Base-by-base conservation (phyloP, 2,888 invertebrate species). In the Drosophila algonquin region DNA sequence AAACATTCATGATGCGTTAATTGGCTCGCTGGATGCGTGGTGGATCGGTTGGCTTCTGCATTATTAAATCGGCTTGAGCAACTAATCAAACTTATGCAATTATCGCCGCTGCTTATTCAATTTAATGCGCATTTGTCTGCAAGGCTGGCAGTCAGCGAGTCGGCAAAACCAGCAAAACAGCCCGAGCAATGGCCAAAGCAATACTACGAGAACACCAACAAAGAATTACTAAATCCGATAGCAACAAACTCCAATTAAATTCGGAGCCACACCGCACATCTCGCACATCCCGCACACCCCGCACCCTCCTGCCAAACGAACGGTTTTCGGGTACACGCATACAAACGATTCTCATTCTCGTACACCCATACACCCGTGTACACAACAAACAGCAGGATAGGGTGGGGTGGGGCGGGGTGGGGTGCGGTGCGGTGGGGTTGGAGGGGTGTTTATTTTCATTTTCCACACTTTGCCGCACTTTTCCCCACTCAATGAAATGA, bases 11-110 rank as follows among this genome's bases (percentile, higher is more conserved):
- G 63, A 12, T 27, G 56, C 50, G 45, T 59, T 71, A 64, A 72
- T 72, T 72, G 64, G 48, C 44, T 50, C 27, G 57, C 32, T 18
- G 47, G 35, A 44, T 8, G 53, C 14, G 59, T 32, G 63, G n/a
- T n/a, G 14, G 53, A 14, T 44, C 12, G n/a, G 57, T 7, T 32
- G 65, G 56, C 27, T 40, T 27, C 60, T 57, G 54, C 54, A 58
- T 68, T 79, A 79, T 79, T 81, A 53, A 77, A 72, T 57, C 53
- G 65, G 64, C 77, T 80, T 75, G 73, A 53, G 54, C 63, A 82
- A 82, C 82, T 85, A 82, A 85, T 85, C 75, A 83, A 82, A 85
- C 77, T 82, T 85, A 73, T 82, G 82, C 86, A 82, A 86, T 82
- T 85, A 82, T 80, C 77, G 83, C 75, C 60, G 62, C 40, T 57